These are phyloP conservation scores for Ips typographus DNA, from an alignment of 1,140 invertebrate genomes.

Conservation along the genomic window DNA sequence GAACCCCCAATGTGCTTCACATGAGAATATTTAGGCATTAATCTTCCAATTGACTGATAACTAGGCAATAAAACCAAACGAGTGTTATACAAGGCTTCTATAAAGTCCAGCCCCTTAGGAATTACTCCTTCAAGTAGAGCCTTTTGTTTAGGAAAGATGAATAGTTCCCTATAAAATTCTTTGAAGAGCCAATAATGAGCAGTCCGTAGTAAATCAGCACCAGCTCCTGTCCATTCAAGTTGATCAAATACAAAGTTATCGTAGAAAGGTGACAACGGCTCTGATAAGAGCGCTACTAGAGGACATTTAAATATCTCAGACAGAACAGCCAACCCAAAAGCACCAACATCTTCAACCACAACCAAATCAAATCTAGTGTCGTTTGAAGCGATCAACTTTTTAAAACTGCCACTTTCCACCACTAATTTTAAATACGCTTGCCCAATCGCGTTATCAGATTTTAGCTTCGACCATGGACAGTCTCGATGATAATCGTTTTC, in stretches of 20 bases:
- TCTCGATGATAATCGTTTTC: neutral
- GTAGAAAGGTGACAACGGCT: conserved; percentile 10
- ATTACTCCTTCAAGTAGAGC: conserved; percentile 3
- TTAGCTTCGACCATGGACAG: conserved; percentile 6
- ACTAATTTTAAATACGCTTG: conserved; percentile 3
- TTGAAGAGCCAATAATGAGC: neutral
- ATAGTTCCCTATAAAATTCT: conserved; percentile 9
- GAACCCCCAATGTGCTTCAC: conserved; percentile 18
- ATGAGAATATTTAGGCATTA: conserved; percentile 8
- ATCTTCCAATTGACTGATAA: neutral
- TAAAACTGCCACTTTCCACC: conserved; percentile 8
- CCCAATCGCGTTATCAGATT: conserved; percentile 3
- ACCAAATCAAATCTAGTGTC: conserved; percentile 9
- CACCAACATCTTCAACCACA: conserved; percentile 7
- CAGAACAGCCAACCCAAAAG: conserved; percentile 4
- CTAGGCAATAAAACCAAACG: conserved; percentile 17
- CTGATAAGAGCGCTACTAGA: conserved; percentile 13
- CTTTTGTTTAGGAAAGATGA: conserved; percentile 9
- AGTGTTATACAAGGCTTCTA: conserved; percentile 5
- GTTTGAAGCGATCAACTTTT: conserved; percentile 1
- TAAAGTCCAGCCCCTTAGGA: conserved; percentile 6
- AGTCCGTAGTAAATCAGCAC: too few relatives aligned
- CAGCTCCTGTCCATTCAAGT: too few relatives aligned
- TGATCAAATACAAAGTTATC: conserved; percentile 7
- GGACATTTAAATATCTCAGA: conserved; percentile 17